Conservation (phyloP, 1,140 invertebrate genomes). For the Sitodiplosis mosellana region DNA sequence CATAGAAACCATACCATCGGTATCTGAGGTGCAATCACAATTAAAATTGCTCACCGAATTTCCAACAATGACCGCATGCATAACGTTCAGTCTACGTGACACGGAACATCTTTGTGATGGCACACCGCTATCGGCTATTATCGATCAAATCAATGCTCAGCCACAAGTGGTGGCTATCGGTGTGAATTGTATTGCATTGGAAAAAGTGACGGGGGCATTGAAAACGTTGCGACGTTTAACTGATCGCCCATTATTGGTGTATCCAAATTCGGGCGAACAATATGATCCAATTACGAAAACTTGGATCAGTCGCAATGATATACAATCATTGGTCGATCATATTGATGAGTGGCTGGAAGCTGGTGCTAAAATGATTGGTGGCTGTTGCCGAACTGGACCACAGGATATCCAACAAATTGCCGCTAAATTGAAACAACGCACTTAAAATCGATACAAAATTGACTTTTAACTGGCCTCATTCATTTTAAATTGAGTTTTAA, state of each 20-base stretch:
- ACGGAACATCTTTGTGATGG: slow-evolving; percentile 28
- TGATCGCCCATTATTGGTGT: slow-evolving; percentile 38
- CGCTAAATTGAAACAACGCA: too few relatives aligned
- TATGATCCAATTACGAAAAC: slow-evolving; percentile 22
- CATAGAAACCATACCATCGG: slow-evolving; percentile 67
- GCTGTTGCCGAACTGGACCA: slow-evolving; percentile 55
- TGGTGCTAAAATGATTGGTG: slow-evolving; percentile 54
- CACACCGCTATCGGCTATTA: slow-evolving; percentile 25
- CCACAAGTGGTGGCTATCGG: slow-evolving; percentile 61
- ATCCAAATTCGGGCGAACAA: slow-evolving; percentile 53
- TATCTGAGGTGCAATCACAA: too few relatives aligned
- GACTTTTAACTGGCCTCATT: too few relatives aligned
- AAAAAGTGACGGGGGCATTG: slow-evolving; percentile 3
- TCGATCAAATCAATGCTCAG: slow-evolving; percentile 34
- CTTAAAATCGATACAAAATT: too few relatives aligned
- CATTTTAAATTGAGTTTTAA: too few relatives aligned
- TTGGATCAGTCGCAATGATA: slow-evolving; percentile 28
- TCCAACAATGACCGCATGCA: too few relatives aligned
- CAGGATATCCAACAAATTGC: slow-evolving; percentile 36
- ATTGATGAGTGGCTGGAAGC: slow-evolving; percentile 46
- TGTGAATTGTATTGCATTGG: slow-evolving; percentile 56
- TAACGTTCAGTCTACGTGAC: too few relatives aligned
- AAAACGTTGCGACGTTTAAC: neutral
- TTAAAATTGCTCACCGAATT: too few relatives aligned
- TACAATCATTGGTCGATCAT: slow-evolving; percentile 34